Percentiles rank a stretch among this genome's conserved stretches.
phyloP scores from a whole-genome alignment of 1,140 invertebrate species.

The Cydia pomonella region DNA sequence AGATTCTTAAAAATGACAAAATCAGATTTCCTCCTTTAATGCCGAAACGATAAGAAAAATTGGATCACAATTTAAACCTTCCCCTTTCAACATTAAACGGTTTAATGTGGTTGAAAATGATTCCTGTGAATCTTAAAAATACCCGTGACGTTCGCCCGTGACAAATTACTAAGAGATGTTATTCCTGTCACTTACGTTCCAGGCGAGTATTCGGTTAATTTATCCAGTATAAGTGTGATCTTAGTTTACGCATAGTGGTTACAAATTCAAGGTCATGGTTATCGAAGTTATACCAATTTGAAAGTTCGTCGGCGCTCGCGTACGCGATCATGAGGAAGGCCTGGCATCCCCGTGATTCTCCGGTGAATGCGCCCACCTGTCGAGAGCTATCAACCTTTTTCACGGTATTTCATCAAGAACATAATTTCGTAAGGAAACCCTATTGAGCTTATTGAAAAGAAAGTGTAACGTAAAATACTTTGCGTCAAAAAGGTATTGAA shows the following conservation, averaged over 20 bases:
- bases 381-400: slow-evolving; percentile 32
- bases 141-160: slow-evolving; percentile 22
- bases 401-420: slow-evolving; percentile 30
- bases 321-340: background rate
- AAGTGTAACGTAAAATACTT: slow-evolving; percentile 29
- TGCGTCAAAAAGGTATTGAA: slow-evolving; percentile 15
- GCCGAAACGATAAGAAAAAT: too few species aligned
- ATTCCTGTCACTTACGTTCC: background rate
- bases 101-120: slow-evolving; percentile 8
- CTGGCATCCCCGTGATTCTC: slow-evolving; percentile 6
- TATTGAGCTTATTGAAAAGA: slow-evolving; percentile 31
- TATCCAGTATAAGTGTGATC: background rate
- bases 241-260: background rate
- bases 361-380: slow-evolving; percentile 25
- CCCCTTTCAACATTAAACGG: slow-evolving; percentile 21
- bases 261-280: background rate
- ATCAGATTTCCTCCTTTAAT: too few species aligned
- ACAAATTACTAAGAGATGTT: slow-evolving; percentile 22
- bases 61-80: background rate
- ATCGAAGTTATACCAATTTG: background rate
- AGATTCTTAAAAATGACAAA: too few species aligned
- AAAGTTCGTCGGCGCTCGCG: background rate
- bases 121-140: slow-evolving; percentile 27
- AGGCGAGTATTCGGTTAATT: background rate
- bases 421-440: slow-evolving; percentile 27